Conservation (phyloP, 2,113 vertebrate genomes). For the Eubucco bourcierii region DNA sequence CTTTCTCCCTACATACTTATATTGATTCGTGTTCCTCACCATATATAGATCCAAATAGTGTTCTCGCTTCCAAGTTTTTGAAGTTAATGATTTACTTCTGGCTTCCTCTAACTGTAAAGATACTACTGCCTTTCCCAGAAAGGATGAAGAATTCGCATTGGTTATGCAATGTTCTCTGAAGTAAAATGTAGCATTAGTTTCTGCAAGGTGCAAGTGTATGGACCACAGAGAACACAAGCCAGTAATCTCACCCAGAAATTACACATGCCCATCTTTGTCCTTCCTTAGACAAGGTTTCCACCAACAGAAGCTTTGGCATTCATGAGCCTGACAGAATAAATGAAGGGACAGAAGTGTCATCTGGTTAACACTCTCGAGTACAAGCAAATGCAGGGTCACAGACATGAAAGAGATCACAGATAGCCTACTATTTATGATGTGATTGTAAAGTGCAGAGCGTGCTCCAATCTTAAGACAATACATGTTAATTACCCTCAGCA, state of each 20-base stretch:
- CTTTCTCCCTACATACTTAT: background rate
- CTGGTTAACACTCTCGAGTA: slow-evolving; percentile 14
- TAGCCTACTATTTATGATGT: slow-evolving; percentile 29
- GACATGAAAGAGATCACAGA: slow-evolving; percentile 43
- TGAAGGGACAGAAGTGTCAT: background rate
- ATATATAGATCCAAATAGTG: background rate
- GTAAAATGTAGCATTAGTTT: background rate
- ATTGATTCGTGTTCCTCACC: background rate
- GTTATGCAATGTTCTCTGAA: background rate
- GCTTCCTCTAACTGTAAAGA: background rate
- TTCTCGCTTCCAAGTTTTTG: background rate
- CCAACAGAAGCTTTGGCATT: background rate
- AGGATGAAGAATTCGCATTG: background rate
- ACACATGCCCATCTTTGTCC: background rate
- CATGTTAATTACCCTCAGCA: slow-evolving; percentile 15
- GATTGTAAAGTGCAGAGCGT: slow-evolving; percentile 51
- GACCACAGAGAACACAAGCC: background rate
- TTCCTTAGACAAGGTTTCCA: background rate
- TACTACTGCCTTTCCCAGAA: background rate
- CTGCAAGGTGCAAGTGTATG: background rate
- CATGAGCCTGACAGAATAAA: background rate
- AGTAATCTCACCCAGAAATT: background rate
- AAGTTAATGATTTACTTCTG: slow-evolving; percentile 14
- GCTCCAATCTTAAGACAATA: background rate
- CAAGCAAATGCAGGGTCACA: slow-evolving; percentile 23